Conservation (phyloP, 1,140 invertebrate species). For the Leptinotarsa defecta region DNA sequence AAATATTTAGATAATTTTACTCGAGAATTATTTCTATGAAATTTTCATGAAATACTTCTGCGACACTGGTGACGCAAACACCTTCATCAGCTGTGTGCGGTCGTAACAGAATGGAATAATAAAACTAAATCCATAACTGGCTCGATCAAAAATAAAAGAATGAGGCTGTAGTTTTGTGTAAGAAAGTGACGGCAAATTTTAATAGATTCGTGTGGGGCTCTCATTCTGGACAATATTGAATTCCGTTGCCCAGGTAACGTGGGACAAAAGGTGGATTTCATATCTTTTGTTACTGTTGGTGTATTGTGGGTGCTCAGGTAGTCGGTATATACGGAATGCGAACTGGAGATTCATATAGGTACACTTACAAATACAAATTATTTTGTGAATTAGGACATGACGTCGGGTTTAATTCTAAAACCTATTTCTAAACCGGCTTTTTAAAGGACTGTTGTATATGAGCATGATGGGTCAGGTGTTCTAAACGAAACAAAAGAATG, state of each 20-base stretch:
- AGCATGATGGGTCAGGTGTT: no score
- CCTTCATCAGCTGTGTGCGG: constrained; percentile 29
- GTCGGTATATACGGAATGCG: constrained; percentile 22
- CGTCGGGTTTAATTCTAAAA: no score
- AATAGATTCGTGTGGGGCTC: constrained; percentile 36
- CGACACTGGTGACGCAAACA: constrained; percentile 25
- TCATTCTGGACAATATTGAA: constrained; percentile 36
- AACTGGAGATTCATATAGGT: constrained; percentile 2
- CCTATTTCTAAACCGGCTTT: no score
- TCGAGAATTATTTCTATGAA: no score
- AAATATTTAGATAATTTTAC: no score
- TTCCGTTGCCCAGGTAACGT: constrained; percentile 39
- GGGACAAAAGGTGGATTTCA: constrained; percentile 40
- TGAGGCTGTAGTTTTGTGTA: constrained; percentile 24
- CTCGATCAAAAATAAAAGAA: constrained; percentile 38
- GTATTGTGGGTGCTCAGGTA: constrained; percentile 41
- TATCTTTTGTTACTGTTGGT: constrained; percentile 38
- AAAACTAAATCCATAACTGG: constrained; percentile 41
- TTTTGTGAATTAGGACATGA: background rate
- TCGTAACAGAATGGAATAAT: constrained; percentile 31
- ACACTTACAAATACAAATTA: constrained; percentile 12
- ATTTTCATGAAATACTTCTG: background rate
- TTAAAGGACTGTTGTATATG: no score
- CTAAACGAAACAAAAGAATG: no score
- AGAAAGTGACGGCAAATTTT: constrained; percentile 38